Evolutionary conservation across 2,797 vertebrate species (phyloP), one percentile per base, ranked within the genome.

Genomic region (Poeciliopsis infans): DNA sequence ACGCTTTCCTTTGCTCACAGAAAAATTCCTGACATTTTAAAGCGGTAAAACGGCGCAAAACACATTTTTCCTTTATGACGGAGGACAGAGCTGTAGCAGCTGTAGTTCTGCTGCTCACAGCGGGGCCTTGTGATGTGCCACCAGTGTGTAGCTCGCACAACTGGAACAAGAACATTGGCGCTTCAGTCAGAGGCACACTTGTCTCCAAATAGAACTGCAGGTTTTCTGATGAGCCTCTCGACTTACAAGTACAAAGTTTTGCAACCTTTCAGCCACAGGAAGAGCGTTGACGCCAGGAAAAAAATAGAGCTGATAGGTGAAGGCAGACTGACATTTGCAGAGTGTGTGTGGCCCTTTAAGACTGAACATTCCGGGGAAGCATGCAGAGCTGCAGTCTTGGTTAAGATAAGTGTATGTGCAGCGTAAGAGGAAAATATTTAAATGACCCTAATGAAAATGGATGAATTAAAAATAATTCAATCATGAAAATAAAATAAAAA

Each of bases 91-190:
- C 51, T 74, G 57, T 20, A 79, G 66, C 73, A 72, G 83, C 74
- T 53, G 73, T 23, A 71, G 46, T 61, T 82, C 71, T 78, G 71
- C 23, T 5, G 75, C 55, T 74, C 47, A 77, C 86, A 86, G 72
- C 76, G 78, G 79, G 83, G 78, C 76, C 81, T 86, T 71, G 49
- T 72, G 46, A 71, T 45, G 72, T 85, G 82, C 82, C 83, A 74
- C 66, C 66, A 7, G 64, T 59, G 47, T 74, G 83, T 55, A 85
- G 72, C 36, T 20, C 7, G 16, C 81, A 41, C 76, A 84, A 70
- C 83, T 72, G 66, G 76, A 79, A 84, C 76, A 74, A 73, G 78
- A 72, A 53, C 45, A 77, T 79, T 75, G 73, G 76, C 76, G 73
- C 72, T 71, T 53, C 49, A 69, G 51, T 66, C 64, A 77, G 75